These are phyloP conservation scores for Ailuropoda melanoleuca DNA, from an alignment of 2,113 vertebrate species.

Conservation along the genomic window DNA sequence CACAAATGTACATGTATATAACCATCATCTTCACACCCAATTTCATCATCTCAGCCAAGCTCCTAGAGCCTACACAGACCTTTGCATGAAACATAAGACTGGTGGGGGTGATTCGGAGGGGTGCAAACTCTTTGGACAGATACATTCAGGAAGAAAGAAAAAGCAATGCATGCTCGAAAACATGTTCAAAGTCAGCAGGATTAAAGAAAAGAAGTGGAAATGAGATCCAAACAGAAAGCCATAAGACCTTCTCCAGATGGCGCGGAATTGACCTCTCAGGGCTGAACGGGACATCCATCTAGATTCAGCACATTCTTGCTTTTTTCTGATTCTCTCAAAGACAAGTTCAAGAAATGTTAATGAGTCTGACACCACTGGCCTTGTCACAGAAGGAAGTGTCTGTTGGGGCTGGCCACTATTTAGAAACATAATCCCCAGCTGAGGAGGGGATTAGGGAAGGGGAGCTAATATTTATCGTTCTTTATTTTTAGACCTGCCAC, in stretches of 20 bases:
- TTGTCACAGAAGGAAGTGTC: background rate
- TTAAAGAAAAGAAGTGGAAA: background rate
- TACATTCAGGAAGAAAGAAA: background rate
- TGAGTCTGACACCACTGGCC: background rate
- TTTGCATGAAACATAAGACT: background rate
- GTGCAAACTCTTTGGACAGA: background rate
- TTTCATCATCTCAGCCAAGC: background rate
- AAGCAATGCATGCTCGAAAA: background rate
- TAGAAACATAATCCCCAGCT: background rate
- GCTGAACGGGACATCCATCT: fast-evolving
- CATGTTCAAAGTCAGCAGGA: background rate
- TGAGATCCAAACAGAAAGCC: background rate
- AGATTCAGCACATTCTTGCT: fast-evolving
- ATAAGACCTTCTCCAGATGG: fast-evolving
- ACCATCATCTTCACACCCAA: background rate
- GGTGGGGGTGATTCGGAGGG: background rate
- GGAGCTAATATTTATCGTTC: background rate
- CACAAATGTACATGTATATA: fast-evolving
- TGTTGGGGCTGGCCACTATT: background rate
- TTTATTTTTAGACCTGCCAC: background rate
- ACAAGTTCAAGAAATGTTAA: background rate
- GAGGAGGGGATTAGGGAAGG: background rate
- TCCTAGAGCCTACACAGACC: background rate
- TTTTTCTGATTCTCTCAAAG: background rate
- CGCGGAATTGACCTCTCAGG: too few relatives aligned